Base-by-base conservation (phyloP, 2,888 invertebrate genomes). In the Tipula vernalis region DNA sequence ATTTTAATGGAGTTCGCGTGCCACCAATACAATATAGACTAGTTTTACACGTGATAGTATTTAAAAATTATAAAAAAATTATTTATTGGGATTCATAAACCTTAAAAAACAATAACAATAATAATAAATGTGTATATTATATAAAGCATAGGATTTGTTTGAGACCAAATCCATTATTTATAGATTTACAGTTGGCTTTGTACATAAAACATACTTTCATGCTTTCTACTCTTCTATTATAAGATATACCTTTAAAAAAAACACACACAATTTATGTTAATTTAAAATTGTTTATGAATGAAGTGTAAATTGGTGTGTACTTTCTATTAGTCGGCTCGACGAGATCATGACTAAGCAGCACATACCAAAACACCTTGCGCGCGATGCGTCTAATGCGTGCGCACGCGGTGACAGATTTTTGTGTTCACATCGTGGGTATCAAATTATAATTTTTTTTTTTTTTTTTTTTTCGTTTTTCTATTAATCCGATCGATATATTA, bases 201-300 rank as follows among this genome's bases (percentile, higher is more conserved):
- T 28, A 71, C 71, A 71, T 71, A 28, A 71, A 71, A 71, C 71
- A 71, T 71, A 71, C 71, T 71, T 71, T 71, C 71, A 71, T 71
- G 71, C 71, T 71, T 71, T 71, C 71, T 71, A 71, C 71, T 71
- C 71, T 71, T 71, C 71, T 71, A 71, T 71, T 71, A 71, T 71
- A 71, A 18, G 71, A 71, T 71, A 28, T 28, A 71, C 28, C 71
- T 28, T 28, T 28, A 28, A 71, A 51, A 51, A 5, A 51, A 51
- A 51, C n/a, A 71, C 28, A 28, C 28, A 28, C 71, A 71, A 71
- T 28, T 71, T 71, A 71, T 71, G 71, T 71, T 71, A 71, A 71
- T 71, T 71, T 71, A 12, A 71, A 71, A 71, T 71, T 71, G 71
- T 71, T 71, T 71, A 71, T 71, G 71, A 71, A 71, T 71, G 71